Evolutionary conservation across 2,888 invertebrate species (phyloP).

Genomic region (Drosophila macrothrix): DNA sequence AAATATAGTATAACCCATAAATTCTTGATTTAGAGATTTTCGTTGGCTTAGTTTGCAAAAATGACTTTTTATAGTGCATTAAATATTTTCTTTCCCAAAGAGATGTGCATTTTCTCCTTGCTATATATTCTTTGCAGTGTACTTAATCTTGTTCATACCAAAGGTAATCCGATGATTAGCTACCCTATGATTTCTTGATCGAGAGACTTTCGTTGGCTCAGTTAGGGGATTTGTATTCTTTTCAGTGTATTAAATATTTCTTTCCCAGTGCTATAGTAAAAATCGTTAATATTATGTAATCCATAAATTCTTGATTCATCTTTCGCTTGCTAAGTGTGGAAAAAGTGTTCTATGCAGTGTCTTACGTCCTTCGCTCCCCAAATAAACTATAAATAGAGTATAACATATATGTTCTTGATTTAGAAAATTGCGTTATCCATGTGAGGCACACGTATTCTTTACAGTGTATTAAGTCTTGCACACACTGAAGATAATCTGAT

Average conservation of each 20-base stretch:
- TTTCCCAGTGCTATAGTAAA: not conserved
- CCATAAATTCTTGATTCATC: not conserved
- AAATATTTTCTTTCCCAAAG: not conserved
- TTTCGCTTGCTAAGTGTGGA: not conserved
- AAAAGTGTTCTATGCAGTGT: not conserved
- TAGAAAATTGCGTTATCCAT: not conserved
- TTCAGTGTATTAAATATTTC: not conserved
- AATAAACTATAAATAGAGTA: not conserved
- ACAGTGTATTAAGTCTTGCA: slow-evolving; percentile 5
- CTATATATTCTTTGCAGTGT: not conserved
- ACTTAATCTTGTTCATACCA: not conserved
- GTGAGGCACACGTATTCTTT: not conserved
- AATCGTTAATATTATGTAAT: fast-evolving
- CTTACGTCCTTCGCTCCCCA: not conserved
- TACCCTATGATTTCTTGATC: not conserved
- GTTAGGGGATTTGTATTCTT: no score
- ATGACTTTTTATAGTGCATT: not conserved
- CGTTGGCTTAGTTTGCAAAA: not conserved
- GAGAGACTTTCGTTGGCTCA: not conserved
- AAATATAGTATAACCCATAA: not conserved
- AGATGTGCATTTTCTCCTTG: not conserved
- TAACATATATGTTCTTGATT: not conserved
- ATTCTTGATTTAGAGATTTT: not conserved
- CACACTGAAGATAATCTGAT: not conserved
- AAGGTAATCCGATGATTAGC: no score